A percentile compares a stretch with the other conserved stretches of the same genome.
Evolutionary conservation across 1,140 invertebrate genomes (phyloP).

Genomic region (Gerris buenoi): DNA sequence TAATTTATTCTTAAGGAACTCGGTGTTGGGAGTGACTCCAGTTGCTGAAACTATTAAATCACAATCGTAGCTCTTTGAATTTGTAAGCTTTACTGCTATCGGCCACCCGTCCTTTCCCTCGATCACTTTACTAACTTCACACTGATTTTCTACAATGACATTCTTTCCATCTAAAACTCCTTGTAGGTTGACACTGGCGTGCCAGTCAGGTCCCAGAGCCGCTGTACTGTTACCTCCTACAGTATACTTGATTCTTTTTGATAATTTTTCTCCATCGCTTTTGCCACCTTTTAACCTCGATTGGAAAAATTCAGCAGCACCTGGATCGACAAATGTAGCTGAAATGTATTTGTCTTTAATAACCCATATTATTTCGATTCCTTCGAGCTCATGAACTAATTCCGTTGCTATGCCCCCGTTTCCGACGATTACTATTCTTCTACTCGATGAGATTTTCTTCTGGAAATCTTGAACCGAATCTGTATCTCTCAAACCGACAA

Average conservation of each 20-base stretch:
- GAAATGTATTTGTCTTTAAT: constrained; percentile 86
- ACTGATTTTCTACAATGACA: constrained; percentile 46
- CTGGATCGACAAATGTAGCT: constrained; percentile 85
- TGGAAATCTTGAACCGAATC: constrained; percentile 77
- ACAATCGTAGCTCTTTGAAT: constrained; percentile 59
- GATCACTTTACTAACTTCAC: constrained; percentile 41
- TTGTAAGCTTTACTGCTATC: constrained; percentile 55
- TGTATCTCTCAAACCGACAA: constrained; percentile 87
- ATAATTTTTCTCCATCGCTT: constrained; percentile 24
- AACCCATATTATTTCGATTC: constrained; percentile 79
- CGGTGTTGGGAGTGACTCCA: constrained; percentile 62
- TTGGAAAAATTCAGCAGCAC: constrained; percentile 87
- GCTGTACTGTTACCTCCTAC: constrained; percentile 47
- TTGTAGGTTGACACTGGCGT: constrained; percentile 47
- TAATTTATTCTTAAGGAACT: constrained; percentile 41
- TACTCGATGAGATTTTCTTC: constrained; percentile 45
- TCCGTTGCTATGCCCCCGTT: constrained; percentile 98
- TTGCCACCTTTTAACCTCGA: constrained; percentile 27
- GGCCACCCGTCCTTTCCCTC: constrained; percentile 42
- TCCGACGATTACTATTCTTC: constrained; percentile 68
- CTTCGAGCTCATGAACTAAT: constrained; percentile 71
- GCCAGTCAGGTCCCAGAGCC: constrained; percentile 92
- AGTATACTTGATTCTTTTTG: constrained; percentile 54
- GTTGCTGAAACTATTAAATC: constrained; percentile 93
- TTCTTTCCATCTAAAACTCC: constrained; percentile 32